Base-by-base conservation (phyloP, 2,888 invertebrate genomes). In the Cryptosula pallasiana region DNA sequence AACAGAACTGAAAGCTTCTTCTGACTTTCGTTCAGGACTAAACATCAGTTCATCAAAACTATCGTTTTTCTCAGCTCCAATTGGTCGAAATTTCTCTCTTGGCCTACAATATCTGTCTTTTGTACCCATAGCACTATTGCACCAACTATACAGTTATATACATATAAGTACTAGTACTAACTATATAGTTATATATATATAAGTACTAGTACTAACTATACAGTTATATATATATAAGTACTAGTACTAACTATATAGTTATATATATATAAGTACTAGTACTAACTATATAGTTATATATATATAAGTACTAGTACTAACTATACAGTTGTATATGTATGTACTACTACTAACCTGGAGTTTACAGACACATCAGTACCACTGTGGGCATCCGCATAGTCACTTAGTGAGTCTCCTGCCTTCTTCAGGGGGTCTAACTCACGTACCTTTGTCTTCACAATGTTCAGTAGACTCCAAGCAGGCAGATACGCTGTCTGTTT, bases 61-160 rank as follows among this genome's bases (percentile, higher is more conserved):
- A 32, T 63, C 63, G 9, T 63, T 32, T 63, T 63, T 63, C 63
- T 63, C 32, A 9, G 63, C 63, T 13, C 63, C 63, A 32, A 63
- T 32, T 13, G 27, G 63, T 25, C 57, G 25, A 25, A 5, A 23
- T 57, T 25, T 13, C 5, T 9, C n/a, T 23, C n/a, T 13, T 5
- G 5, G 20, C n/a, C 57, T 57, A 57, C 57, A 57, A 25, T 9
- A 57, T 23, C 20, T 9, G 45, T n/a, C n/a, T n/a, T n/a, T n/a
- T n/a, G n/a, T n/a, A 45, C 9, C 45, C 45, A 45, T 45, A 45
- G 45, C 45, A 20, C 45, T 20, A 20, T 13, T 45, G 20, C 45
- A 13, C 45, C 45, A 13, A 45, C 9, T 13, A 45, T 45, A 45
- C n/a, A n/a, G n/a, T n/a, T n/a, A n/a, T n/a, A n/a, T n/a, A n/a